Evolutionary conservation across 2,888 invertebrate genomes (phyloP).

Genomic region (Rhingia campestris): DNA sequence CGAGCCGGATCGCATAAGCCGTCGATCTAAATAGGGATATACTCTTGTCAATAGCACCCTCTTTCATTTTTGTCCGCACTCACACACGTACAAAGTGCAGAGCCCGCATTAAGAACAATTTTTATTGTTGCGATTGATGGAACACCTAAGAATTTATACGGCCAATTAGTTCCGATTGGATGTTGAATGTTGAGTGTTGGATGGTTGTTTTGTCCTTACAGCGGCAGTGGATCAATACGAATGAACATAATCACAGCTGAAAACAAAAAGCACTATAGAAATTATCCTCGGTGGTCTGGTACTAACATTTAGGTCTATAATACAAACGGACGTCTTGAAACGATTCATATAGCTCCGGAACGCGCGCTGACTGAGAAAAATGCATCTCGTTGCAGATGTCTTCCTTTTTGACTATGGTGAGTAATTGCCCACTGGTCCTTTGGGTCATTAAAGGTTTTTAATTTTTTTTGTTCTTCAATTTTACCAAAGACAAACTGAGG

Average conservation of each 20-base stretch:
- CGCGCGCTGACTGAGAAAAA: slow-evolving; percentile 48
- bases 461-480: slow-evolving; percentile 33
- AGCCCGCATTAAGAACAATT: slow-evolving; percentile 61
- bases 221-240: slow-evolving; percentile 47
- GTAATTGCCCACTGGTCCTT: slow-evolving; percentile 52
- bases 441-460: slow-evolving; percentile 70
- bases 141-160: slow-evolving; percentile 73
- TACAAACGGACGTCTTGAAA: slow-evolving; percentile 65
- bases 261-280: slow-evolving; percentile 43
- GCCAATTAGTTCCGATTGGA: slow-evolving; percentile 74
- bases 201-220: slow-evolving; percentile 53
- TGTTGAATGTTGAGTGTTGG: slow-evolving; percentile 47
- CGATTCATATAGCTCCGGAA: slow-evolving; percentile 41
- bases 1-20: slow-evolving; percentile 45
- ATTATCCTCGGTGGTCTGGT: slow-evolving; percentile 73
- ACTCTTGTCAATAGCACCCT: slow-evolving; percentile 61
- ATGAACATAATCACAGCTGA: slow-evolving; percentile 60
- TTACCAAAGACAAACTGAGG: slow-evolving; percentile 2
- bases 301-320: slow-evolving; percentile 64
- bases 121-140: slow-evolving; percentile 71
- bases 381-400: slow-evolving; percentile 62
- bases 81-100: background rate
- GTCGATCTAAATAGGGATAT: slow-evolving; percentile 65
- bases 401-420: slow-evolving; percentile 47
- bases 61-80: slow-evolving; percentile 1